Evolutionary conservation across 2,113 vertebrate species (phyloP).

Genomic region (Cyphomyrus plagiostoma): DNA sequence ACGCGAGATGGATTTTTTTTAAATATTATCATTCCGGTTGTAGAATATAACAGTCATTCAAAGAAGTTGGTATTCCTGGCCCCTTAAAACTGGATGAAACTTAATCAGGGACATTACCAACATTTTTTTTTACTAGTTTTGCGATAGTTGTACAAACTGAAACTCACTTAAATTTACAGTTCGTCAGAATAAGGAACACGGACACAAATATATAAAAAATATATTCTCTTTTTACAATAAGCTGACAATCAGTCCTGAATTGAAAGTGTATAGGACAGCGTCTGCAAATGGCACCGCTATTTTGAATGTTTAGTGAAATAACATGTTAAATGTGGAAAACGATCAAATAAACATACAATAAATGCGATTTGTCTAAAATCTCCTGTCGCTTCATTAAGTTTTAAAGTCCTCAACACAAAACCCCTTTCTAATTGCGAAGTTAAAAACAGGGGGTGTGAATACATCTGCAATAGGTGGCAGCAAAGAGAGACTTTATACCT

Average conservation of each 20-base stretch:
- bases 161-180: neutral
- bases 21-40: neutral
- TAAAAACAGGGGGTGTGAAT: neutral
- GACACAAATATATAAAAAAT: neutral
- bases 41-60: neutral
- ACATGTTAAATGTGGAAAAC: neutral
- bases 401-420: neutral
- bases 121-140: neutral
- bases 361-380: neutral
- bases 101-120: neutral
- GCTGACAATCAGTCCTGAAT: neutral
- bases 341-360: neutral
- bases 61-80: neutral
- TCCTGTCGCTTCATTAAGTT: neutral
- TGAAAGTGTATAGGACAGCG: neutral
- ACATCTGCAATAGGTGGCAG: slow-evolving; percentile 6
- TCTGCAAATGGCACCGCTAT: neutral
- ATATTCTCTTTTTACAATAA: neutral
- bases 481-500: neutral
- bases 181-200: neutral
- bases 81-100: neutral
- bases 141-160: neutral
- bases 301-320: neutral
- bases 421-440: neutral
- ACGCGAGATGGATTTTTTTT: neutral